Base-by-base conservation (phyloP, 2,797 vertebrate species). In the Mormyrus hasselquistii region DNA sequence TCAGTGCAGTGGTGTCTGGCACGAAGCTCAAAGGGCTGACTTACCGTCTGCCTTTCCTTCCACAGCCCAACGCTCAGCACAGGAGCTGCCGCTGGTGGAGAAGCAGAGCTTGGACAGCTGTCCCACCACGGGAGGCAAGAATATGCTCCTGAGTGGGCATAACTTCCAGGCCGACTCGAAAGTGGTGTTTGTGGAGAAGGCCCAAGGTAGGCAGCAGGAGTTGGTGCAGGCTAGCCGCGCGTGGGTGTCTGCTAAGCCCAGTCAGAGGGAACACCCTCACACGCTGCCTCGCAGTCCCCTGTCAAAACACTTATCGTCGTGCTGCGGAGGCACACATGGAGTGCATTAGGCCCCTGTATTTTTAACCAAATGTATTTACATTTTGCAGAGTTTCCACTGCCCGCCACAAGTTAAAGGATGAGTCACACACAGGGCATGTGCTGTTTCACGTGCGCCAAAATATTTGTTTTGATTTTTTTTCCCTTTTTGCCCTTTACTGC, bases 161-260 rank as follows among this genome's bases (percentile, higher is more conserved):
- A 99, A 99, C 95, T 99, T 99, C 93, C 97, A 98, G 93, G 97
- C 96, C 73, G 98, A 99, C 94, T 99, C 98, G 93, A 99, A 99
- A 93, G 98, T 99, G 93, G 95, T 99, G 94, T 99, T 99, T 73
- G 97, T 99, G 96, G 98, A 99, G 93, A 99, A 99, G 95, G 97
- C 98, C 2, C 98, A 98, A 97, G 98, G 98, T 99, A 97, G 90
- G 86, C 76, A 29, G 82, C 9, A 2, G 49, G 22, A 5, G n/a
- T 2, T 16, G 12, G 16, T 41, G 22, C 34, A 57, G 25, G 85
- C 49, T 41, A 84, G 82, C 7, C 47, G 90, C 29, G 19, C 79
- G 41, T 29, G 49, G 47, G 10, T 55, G 49, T 19, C 88, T 25
- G 38, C 3, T 5, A 3, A 49, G 50, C 41, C 65, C 49, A 41